Base-by-base conservation (phyloP, 2,113 vertebrate species). In the Uria lomvia region DNA sequence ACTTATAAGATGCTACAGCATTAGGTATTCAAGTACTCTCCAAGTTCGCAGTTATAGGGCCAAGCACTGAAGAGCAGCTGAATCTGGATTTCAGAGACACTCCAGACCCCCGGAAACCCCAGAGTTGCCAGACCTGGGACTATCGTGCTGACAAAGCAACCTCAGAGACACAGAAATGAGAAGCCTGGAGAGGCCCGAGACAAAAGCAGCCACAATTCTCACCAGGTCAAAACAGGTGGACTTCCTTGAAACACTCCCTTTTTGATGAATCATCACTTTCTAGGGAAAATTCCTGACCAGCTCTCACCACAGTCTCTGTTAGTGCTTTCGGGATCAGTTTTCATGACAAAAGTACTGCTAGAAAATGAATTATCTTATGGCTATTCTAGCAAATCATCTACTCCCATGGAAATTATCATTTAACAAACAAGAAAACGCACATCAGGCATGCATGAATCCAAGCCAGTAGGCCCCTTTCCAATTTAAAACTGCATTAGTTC, bases 161-260 rank as follows among this genome's bases (percentile, higher is more conserved):
- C 43, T 50, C 29, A 40, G 83, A 92, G 23, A 6, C 68, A 67
- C 0, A 5, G 43, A 90, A 71, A 52, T 22, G 5, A 59, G 38
- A 53, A 88, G 3, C 9, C 45, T 52, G 36, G 10, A 52, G 9
- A 65, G 30, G 7, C 4, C 15, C 2, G 0, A 2, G 11, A 18
- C 18, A 66, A 83, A 89, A 70, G 4, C 15, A 43, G 8, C 12
- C 9, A 12, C 23, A 60, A 1, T 53, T 77, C 32, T 89, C n/a
- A 38, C 15, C 10, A n/a, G 12, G 23, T 40, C 36, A 47, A 77
- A 90, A 93, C 2, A 42, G 14, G 24, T 20, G 6, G 27, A 32
- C 50, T 81, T 74, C 26, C 52, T 81, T 58, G 18, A 63, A 91
- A 65, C 7, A 15, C 0, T 42, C 11, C 0, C 22, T 52, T 73